Conservation (phyloP, 2,797 vertebrate genomes). For the Gobionotothen gibberifrons region DNA sequence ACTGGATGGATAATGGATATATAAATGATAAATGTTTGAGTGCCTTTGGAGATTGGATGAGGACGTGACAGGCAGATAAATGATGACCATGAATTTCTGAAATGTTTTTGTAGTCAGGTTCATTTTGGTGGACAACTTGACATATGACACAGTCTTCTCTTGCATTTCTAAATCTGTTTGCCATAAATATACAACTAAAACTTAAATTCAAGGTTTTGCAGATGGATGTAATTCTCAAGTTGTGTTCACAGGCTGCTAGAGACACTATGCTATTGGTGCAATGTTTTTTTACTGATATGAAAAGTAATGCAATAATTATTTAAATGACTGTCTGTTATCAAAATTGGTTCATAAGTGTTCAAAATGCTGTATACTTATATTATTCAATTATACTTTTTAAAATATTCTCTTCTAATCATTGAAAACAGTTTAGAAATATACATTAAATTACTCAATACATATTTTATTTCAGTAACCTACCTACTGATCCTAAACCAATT, state of each 20-base stretch:
- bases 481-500: not conserved
- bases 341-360: not conserved
- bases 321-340: not conserved
- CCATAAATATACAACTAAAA: not conserved
- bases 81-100: not conserved
- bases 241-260: not conserved
- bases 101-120: not conserved
- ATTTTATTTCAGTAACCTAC: not conserved
- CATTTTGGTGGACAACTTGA: not conserved
- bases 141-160: not conserved
- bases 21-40: conserved; percentile 52
- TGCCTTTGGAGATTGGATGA: not conserved
- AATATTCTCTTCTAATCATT: not conserved
- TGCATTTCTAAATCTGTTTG: conserved; percentile 1
- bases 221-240: not conserved
- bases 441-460: not conserved
- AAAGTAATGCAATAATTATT: not conserved
- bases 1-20: conserved; percentile 40
- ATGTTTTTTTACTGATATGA: not conserved
- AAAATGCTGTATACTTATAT: not conserved
- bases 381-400: not conserved
- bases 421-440: not conserved
- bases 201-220: not conserved
- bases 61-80: conserved; percentile 33
- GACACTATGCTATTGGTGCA: not conserved